These are phyloP conservation scores for Merluccius polli DNA, from an alignment of 2,797 vertebrate genomes.

Conservation along the genomic window DNA sequence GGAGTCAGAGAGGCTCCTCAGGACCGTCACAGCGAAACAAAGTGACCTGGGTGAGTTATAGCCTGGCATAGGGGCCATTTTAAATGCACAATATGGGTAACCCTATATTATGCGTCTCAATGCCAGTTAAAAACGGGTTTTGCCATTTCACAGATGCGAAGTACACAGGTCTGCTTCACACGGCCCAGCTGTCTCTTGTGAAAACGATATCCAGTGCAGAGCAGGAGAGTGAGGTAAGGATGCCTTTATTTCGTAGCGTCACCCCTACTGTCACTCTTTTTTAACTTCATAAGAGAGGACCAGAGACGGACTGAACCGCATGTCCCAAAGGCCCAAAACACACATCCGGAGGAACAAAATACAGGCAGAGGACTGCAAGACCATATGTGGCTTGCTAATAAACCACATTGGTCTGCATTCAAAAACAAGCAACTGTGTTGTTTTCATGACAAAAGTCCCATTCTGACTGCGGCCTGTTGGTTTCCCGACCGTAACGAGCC, in stretches of 20 bases:
- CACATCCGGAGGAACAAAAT: neutral
- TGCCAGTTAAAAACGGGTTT: neutral
- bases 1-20: conserved; percentile 36
- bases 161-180: conserved; percentile 4
- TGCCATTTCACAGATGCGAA: neutral
- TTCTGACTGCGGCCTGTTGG: neutral
- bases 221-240: conserved; percentile 50
- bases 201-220: conserved; percentile 37
- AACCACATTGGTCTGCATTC: neutral
- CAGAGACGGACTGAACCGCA: too few relatives aligned
- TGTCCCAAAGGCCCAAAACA: neutral
- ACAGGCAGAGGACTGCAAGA: neutral
- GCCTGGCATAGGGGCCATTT: neutral
- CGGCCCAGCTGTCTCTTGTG: conserved; percentile 32
- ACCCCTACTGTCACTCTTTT: too few relatives aligned
- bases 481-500: too few relatives aligned
- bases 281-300: too few relatives aligned
- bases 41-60: conserved; percentile 44
- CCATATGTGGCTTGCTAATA: neutral
- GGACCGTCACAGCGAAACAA: conserved; percentile 47
- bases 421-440: too few relatives aligned
- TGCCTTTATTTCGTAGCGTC: neutral
- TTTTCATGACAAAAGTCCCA: neutral
- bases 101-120: neutral
- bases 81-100: neutral